phyloP scores from a whole-genome alignment of 2,797 vertebrate species.

The Syndactyla subalaris region DNA sequence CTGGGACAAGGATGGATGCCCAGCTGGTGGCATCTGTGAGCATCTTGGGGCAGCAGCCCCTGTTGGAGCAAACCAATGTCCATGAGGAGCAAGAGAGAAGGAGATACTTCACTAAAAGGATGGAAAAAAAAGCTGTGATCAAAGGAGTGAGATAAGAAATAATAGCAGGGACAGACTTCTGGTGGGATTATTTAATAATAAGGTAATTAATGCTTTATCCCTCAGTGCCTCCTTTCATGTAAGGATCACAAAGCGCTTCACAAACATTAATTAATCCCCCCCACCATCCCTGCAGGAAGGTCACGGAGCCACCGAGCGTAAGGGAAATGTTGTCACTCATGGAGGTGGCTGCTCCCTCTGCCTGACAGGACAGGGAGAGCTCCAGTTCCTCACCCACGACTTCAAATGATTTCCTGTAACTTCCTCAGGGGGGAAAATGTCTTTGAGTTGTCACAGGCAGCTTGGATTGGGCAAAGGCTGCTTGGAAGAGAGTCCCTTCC shows the following conservation, averaged over 20 bases:
- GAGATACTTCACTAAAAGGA: not conserved
- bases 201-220: slow-evolving; percentile 16
- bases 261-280: slow-evolving; percentile 32
- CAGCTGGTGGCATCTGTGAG: not conserved
- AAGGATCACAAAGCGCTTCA: not conserved
- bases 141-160: not conserved
- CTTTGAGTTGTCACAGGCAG: not conserved
- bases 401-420: not conserved
- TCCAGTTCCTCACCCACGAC: not conserved
- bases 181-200: slow-evolving; percentile 18
- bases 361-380: not conserved
- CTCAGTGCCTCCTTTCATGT: not conserved
- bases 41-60: rapidly evolving
- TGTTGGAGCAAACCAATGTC: not conserved
- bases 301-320: not conserved
- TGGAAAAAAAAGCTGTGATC: not conserved
- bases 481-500: not conserved
- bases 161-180: not conserved
- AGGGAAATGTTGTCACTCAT: not conserved
- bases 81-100: not conserved
- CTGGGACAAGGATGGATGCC: not conserved
- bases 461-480: rapidly evolving
- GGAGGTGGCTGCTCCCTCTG: not conserved
- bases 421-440: not conserved
- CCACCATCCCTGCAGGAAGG: slow-evolving; percentile 1